phyloP scores from a whole-genome alignment of 2,888 invertebrate genomes.

The Calephelis perditalis region DNA sequence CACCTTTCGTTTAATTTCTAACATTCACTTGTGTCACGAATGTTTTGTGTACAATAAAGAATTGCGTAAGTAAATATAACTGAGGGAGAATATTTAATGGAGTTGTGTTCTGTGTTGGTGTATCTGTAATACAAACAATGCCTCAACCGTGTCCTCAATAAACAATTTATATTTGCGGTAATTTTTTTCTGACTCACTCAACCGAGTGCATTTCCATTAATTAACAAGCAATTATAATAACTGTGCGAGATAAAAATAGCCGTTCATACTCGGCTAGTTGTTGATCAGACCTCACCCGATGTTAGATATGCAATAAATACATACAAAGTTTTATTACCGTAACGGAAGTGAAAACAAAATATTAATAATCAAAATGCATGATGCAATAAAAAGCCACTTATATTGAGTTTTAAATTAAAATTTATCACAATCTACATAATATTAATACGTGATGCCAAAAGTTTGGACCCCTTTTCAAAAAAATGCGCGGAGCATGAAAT shows the following conservation, averaged over 20 bases:
- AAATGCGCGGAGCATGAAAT: too few relatives aligned
- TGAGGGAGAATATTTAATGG: too few relatives aligned
- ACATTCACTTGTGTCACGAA: too few relatives aligned
- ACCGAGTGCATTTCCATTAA: conserved; percentile 29
- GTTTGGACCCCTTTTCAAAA: too few relatives aligned
- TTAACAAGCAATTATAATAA: conserved; percentile 31
- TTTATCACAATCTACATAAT: too few relatives aligned
- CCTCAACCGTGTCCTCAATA: conserved; percentile 15
- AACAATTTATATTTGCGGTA: conserved; percentile 18
- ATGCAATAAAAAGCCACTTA: too few relatives aligned
- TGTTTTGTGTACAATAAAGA: too few relatives aligned
- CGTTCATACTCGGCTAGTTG: conserved; percentile 12
- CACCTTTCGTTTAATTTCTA: too few relatives aligned
- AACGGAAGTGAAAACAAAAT: background rate
- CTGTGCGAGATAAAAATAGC: conserved; percentile 30
- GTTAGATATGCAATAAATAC: conserved; percentile 8
- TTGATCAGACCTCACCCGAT: conserved; percentile 9
- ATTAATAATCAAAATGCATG: background rate
- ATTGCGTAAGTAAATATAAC: too few relatives aligned
- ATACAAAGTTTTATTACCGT: conserved; percentile 12
- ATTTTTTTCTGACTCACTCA: conserved; percentile 29
- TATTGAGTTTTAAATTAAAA: too few relatives aligned
- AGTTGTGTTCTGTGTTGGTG: too few relatives aligned
- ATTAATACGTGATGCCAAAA: too few relatives aligned
- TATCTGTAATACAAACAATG: conserved; percentile 7